Conservation (phyloP, 2,888 invertebrate species). For the Sinotaia quadrata region DNA sequence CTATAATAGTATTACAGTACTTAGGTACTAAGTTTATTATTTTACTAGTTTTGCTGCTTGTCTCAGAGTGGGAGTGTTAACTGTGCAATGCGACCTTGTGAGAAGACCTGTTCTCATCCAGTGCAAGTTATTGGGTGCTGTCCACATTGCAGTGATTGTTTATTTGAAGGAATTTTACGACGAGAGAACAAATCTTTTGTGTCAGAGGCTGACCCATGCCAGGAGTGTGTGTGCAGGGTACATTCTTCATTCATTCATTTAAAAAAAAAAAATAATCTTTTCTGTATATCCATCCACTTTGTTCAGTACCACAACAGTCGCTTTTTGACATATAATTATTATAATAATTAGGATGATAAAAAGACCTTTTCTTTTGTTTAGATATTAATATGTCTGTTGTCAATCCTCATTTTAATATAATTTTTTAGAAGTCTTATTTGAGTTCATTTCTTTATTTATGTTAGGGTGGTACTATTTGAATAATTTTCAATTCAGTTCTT, state of each 20-base stretch:
- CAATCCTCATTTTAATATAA: no score
- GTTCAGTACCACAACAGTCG: not conserved
- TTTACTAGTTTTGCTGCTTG: not conserved
- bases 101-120: conserved; percentile 46
- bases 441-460: no score
- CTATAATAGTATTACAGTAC: no score
- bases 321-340: not conserved
- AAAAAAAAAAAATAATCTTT: no score
- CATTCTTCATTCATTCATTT: no score
- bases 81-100: conserved; percentile 40
- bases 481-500: no score
- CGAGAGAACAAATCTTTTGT: conserved; percentile 40
- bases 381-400: no score
- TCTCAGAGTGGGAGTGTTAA: conserved; percentile 48
- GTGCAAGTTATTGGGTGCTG: conserved; percentile 46
- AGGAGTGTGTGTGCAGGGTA: conserved; percentile 50
- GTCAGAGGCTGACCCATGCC: conserved; percentile 45
- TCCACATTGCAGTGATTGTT: conserved; percentile 50
- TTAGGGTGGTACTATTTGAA: no score
- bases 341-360: no score
- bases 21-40: not conserved
- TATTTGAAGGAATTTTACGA: conserved; percentile 43
- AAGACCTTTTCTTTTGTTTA: no score
- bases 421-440: no score
- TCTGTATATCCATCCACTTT: not conserved